phyloP scores from a whole-genome alignment of 1,140 invertebrate genomes.

The Dinoponera quadriceps region DNA sequence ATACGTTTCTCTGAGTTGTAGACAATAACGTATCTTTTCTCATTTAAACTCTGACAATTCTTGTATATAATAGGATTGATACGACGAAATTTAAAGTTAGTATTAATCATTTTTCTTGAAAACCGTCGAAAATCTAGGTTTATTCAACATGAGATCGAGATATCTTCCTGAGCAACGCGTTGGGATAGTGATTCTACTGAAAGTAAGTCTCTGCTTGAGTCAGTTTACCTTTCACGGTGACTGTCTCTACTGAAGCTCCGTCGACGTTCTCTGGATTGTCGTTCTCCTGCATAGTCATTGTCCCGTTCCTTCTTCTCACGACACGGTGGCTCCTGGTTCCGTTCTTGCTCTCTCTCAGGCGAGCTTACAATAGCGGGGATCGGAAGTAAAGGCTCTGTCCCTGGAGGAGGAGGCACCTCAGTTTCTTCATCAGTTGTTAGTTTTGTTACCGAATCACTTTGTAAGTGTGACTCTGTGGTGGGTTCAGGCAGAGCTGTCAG shows the following conservation, averaged over 20 bases:
- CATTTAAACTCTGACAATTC: too few relatives aligned
- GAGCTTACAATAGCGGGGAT: slow-evolving; percentile 78
- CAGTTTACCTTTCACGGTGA: slow-evolving; percentile 80
- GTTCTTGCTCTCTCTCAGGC: slow-evolving; percentile 75
- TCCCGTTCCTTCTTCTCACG: slow-evolving; percentile 79
- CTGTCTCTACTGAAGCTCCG: slow-evolving; percentile 83
- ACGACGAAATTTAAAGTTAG: too few relatives aligned
- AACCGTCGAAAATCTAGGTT: background rate
- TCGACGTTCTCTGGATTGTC: slow-evolving; percentile 80
- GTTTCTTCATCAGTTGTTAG: slow-evolving; percentile 79
- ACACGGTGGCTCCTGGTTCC: slow-evolving; percentile 58
- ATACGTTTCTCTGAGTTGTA: too few relatives aligned
- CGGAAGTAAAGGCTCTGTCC: slow-evolving; percentile 84
- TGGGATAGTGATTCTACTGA: too few relatives aligned
- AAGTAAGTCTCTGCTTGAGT: too few relatives aligned
- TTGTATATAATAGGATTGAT: too few relatives aligned
- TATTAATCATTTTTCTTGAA: background rate
- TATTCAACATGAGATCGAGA: too few relatives aligned
- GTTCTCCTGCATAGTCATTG: slow-evolving; percentile 77
- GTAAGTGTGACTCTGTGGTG: slow-evolving; percentile 74
- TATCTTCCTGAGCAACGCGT: too few relatives aligned
- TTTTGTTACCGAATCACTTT: slow-evolving; percentile 76
- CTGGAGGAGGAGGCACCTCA: slow-evolving; percentile 84
- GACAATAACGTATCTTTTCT: too few relatives aligned
- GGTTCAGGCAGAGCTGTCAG: slow-evolving; percentile 75